Evolutionary conservation across 1,140 invertebrate genomes (phyloP).

Genomic region (Mycetomoellerius zeteki): DNA sequence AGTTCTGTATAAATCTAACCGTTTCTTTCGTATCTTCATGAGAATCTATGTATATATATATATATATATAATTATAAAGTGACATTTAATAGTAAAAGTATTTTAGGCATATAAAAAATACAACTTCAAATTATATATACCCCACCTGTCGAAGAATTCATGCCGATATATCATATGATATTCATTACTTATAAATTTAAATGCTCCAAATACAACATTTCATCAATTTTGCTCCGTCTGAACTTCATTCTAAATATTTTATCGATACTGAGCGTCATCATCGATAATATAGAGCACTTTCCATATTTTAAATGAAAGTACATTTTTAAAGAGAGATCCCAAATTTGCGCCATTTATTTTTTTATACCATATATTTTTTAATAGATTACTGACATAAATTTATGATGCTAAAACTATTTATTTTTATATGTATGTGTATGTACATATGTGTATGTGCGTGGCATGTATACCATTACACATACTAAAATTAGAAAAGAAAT

Average conservation of each 20-base stretch:
- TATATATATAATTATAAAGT: not conserved
- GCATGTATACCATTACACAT: not conserved
- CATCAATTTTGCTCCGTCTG: not conserved
- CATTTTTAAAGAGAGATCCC: not conserved
- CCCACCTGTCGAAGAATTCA: slow-evolving; percentile 35
- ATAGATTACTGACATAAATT: not conserved
- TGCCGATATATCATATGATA: not conserved
- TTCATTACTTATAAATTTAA: slow-evolving; percentile 2
- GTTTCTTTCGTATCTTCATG: slow-evolving; percentile 6
- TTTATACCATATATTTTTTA: not conserved
- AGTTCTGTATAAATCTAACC: slow-evolving; percentile 53
- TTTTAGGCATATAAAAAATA: not conserved
- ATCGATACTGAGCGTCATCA: slow-evolving; percentile 3
- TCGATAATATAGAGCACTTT: not conserved
- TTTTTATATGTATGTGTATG: not conserved
- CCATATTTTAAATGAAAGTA: slow-evolving; percentile 1
- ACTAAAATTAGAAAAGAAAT: not conserved
- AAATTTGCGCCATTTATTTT: not conserved
- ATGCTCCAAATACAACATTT: not conserved
- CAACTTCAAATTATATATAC: not conserved
- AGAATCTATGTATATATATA: slow-evolving; percentile 4
- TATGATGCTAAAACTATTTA: not conserved
- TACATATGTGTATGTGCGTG: not conserved
- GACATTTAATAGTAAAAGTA: not conserved
- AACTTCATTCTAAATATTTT: slow-evolving; percentile 17